Conservation (phyloP, 2,113 vertebrate species). For the Prietella phreatophila region DNA sequence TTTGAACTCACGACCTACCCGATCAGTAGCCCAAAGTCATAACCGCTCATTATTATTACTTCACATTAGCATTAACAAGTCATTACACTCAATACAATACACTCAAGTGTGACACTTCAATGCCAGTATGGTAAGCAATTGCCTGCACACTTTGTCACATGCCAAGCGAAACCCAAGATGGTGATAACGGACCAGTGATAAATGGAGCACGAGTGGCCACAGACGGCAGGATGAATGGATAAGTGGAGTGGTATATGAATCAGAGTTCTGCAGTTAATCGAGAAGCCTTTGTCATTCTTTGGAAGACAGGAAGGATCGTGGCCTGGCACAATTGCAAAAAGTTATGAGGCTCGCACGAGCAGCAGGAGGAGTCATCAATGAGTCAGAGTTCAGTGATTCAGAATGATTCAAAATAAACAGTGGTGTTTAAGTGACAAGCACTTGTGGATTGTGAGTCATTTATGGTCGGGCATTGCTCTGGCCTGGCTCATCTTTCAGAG, state of each 20-base stretch:
- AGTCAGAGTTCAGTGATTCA: constrained; percentile 56
- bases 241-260: constrained; percentile 14
- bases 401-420: constrained; percentile 50
- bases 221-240: background rate
- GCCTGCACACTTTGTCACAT: background rate
- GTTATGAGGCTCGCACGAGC: background rate
- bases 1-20: no score
- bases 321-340: background rate
- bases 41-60: background rate
- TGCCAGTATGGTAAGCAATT: background rate
- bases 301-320: constrained; percentile 4
- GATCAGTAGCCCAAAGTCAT: no score
- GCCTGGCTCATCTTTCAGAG: constrained; percentile 49
- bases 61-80: background rate
- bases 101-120: background rate
- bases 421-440: constrained; percentile 48
- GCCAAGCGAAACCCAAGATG: constrained; percentile 18
- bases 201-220: background rate
- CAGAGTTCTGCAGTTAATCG: constrained; percentile 17
- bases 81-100: constrained; percentile 9
- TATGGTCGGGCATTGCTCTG: constrained; percentile 46
- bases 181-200: constrained; percentile 11
- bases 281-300: background rate
- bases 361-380: constrained; percentile 41
- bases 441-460: constrained; percentile 64